Conservation (phyloP, 1,140 invertebrate genomes). For the Planococcus citri region DNA sequence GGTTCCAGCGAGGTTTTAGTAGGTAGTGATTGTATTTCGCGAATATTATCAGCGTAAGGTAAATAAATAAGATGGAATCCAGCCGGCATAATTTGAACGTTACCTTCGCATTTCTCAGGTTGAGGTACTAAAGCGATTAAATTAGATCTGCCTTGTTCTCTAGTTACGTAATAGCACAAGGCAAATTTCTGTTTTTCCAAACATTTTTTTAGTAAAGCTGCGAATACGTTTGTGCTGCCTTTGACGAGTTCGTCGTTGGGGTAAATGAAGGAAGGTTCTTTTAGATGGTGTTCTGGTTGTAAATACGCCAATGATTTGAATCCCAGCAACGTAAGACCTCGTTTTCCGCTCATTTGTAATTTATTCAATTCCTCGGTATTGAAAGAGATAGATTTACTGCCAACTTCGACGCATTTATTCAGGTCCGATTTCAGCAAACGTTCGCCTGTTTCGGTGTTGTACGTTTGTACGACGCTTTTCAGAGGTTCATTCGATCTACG, state of each 20-base stretch:
- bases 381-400: background rate
- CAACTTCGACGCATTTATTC: background rate
- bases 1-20: background rate
- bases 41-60: slow-evolving; percentile 18
- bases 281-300: slow-evolving; percentile 10
- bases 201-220: background rate
- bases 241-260: background rate
- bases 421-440: slow-evolving; percentile 17
- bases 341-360: background rate
- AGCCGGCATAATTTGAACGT: background rate
- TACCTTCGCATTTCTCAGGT: background rate
- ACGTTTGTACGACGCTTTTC: background rate
- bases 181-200: slow-evolving; percentile 21
- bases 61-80: slow-evolving; percentile 22
- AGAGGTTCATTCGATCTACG: slow-evolving; percentile 12
- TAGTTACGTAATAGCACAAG: slow-evolving; percentile 16
- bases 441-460: slow-evolving; percentile 4
- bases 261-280: background rate
- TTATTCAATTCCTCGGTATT: slow-evolving; percentile 11
- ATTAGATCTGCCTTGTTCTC: slow-evolving; percentile 5
- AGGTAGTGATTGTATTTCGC: background rate
- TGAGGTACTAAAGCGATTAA: slow-evolving; percentile 21
- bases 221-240: slow-evolving; percentile 3
- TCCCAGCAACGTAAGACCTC: slow-evolving; percentile 19
- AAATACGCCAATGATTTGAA: slow-evolving; percentile 17